Percentiles rank a stretch among this genome's conserved stretches.
Conservation (phyloP, 2,113 vertebrate genomes). For the Ceyx cyanopectus region DNA sequence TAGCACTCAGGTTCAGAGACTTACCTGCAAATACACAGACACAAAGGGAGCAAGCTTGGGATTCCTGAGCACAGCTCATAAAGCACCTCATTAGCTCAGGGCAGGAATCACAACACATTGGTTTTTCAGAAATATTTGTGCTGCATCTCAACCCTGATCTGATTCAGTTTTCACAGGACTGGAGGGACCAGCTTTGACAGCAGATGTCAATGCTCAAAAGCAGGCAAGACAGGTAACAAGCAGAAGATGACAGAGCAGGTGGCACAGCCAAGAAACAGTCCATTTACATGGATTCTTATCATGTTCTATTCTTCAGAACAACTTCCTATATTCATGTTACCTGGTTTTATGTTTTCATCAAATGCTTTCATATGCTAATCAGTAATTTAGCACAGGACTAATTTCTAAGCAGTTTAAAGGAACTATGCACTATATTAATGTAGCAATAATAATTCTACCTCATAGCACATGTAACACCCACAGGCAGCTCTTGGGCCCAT, state of each 20-base stretch:
- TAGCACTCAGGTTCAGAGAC: not conserved
- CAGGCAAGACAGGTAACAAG: not conserved
- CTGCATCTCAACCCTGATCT: not conserved
- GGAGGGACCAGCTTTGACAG: not conserved
- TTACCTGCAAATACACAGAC: not conserved
- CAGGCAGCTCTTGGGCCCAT: not conserved
- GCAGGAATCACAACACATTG: not conserved
- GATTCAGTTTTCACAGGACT: not conserved
- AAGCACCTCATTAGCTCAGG: not conserved
- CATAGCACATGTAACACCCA: not conserved
- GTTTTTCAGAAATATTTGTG: not conserved
- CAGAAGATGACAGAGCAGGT: not conserved
- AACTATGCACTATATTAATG: not conserved
- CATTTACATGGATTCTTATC: not conserved
- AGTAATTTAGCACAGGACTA: not conserved
- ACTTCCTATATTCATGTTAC: not conserved
- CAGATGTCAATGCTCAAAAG: not conserved
- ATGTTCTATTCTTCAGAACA: not conserved
- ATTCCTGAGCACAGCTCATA: not conserved
- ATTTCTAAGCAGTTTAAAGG: not conserved
- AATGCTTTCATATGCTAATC: not conserved
- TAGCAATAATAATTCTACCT: not conserved
- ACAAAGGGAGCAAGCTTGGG: not conserved
- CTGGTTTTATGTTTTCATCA: not conserved
- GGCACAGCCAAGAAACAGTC: not conserved